Base-by-base conservation (phyloP, 2,888 invertebrate genomes). In the Parelbella ahira region DNA sequence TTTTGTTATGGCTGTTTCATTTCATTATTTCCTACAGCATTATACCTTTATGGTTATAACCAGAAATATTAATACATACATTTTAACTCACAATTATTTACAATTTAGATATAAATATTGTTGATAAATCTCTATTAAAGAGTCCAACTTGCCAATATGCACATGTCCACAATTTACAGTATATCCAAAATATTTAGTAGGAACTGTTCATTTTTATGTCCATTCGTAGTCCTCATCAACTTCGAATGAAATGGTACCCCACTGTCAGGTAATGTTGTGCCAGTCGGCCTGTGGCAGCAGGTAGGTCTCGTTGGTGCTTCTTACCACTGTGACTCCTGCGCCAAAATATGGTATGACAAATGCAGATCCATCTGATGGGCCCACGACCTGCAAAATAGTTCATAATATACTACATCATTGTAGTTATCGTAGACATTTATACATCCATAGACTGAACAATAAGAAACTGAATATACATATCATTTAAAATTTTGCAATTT, bases 331-430 rank as follows among this genome's bases (percentile, higher is more conserved):
- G 12, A 97, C 91, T 11, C 93, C 93, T 0, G 97, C 96, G 48
- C 98, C 98, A 71, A 93, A 98, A 76, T 96, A 97, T 37, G 97
- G 96, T 65, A 97, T 95, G 1, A 98, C 92, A 75, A 96, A 98
- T 45, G 95, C 92, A 5, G 98, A 98, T 12, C 97, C 97, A 89
- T 98, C 98, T 0, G 97, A 94, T 29, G 98, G 98, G 0, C 94
- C 94, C 2, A 98, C 94, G 37, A 95, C 93, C 84, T 91, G 77
- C 1, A 63, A n/a, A n/a, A n/a, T n/a, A n/a, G n/a, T n/a, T n/a
- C n/a, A n/a, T n/a, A n/a, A n/a, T n/a, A n/a, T n/a, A n/a, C n/a
- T n/a, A n/a, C n/a, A n/a, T n/a, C n/a, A n/a, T n/a, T n/a, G n/a
- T n/a, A n/a, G n/a, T n/a, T n/a, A n/a, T n/a, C n/a, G n/a, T n/a